Percentiles rank a stretch among this genome's conserved stretches.
Conservation (phyloP, 2,888 invertebrate species). For the Tachina fera region DNA sequence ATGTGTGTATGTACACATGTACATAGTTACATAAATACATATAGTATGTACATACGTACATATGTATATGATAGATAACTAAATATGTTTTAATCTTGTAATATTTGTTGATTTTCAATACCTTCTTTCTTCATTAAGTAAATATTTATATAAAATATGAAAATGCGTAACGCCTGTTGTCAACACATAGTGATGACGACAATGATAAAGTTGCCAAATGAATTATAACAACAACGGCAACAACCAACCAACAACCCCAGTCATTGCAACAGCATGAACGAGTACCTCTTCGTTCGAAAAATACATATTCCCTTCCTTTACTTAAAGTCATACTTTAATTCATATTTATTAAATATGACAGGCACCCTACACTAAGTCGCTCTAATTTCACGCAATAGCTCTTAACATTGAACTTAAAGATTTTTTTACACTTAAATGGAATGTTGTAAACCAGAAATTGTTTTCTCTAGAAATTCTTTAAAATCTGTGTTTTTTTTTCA, state of each 20-base stretch:
- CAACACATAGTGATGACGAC: slow-evolving; percentile 77
- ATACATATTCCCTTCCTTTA: not conserved
- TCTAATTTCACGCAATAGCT: not conserved
- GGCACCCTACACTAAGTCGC: not conserved
- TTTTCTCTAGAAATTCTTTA: not conserved
- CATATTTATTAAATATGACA: not conserved
- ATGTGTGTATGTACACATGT: too few species aligned
- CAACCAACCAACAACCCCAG: slow-evolving; percentile 55
- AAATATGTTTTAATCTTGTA: not conserved
- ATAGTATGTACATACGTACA: not conserved
- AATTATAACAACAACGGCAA: slow-evolving; percentile 58
- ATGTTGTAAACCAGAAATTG: not conserved
- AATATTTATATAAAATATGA: slow-evolving; percentile 79
- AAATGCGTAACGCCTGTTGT: slow-evolving; percentile 81
- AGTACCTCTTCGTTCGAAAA: slow-evolving; percentile 35
- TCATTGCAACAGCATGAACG: slow-evolving; percentile 29
- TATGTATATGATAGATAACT: not conserved
- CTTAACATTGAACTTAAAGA: not conserved
- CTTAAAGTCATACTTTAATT: not conserved
- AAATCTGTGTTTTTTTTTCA: too few species aligned
- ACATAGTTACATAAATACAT: too few species aligned
- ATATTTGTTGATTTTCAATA: slow-evolving; percentile 65
- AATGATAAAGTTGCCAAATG: slow-evolving; percentile 67
- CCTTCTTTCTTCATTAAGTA: slow-evolving; percentile 75
- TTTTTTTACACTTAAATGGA: not conserved